A percentile compares a stretch with the other conserved stretches of the same genome.
Evolutionary conservation across 1,140 invertebrate genomes (phyloP).

Genomic region (Coptotermes formosanus): DNA sequence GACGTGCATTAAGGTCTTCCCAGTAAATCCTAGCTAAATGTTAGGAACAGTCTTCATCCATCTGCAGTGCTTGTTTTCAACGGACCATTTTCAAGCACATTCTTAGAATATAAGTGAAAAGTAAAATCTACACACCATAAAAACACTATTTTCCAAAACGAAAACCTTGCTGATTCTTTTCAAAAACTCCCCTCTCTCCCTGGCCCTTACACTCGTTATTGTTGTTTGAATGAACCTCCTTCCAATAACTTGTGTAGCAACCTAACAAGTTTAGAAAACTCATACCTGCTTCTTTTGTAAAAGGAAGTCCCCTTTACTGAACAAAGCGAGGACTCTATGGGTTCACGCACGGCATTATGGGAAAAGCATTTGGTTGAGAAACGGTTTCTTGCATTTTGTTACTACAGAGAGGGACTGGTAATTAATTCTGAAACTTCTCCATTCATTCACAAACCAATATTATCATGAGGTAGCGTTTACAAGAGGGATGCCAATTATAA

Average conservation of each 20-base stretch:
- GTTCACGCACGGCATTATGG: background rate
- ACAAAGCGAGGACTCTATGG: background rate
- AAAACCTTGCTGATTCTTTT: background rate
- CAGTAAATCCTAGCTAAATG: no score
- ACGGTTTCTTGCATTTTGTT: background rate
- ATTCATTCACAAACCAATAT: background rate
- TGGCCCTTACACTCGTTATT: background rate
- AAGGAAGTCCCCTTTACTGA: background rate
- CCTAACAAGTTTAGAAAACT: background rate
- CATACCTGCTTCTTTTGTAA: background rate
- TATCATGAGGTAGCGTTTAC: background rate
- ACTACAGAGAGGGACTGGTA: background rate
- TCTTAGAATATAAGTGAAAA: no score
- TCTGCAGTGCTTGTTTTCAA: no score
- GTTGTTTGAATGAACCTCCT: background rate
- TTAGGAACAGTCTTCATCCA: no score
- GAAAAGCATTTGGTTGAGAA: background rate
- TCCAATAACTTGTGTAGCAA: background rate
- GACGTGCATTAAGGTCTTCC: no score
- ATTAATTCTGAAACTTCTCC: background rate
- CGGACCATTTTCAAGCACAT: no score
- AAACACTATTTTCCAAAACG: background rate
- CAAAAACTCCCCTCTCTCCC: background rate
- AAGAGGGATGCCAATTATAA: background rate
- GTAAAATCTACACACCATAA: background rate